Evolutionary conservation across 1,140 invertebrate species (phyloP).

Genomic region (Eupeodes corollae): DNA sequence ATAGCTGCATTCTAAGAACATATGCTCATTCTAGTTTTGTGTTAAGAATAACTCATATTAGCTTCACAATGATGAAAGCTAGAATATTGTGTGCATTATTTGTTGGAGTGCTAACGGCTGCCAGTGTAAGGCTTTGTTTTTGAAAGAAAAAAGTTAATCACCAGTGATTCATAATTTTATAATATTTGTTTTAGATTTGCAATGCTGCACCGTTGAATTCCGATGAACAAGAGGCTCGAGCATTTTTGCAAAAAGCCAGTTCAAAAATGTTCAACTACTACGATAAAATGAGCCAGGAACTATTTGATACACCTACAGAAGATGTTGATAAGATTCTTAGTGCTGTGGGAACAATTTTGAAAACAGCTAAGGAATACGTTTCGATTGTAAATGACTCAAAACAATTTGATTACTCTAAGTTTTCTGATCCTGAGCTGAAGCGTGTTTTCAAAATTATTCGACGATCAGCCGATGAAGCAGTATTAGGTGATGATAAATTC

Average conservation of each 20-base stretch:
- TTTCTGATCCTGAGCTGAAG: slow-evolving; percentile 14
- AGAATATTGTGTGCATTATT: too few species aligned
- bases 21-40: too few species aligned
- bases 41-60: too few species aligned
- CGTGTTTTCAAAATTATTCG: slow-evolving; percentile 21
- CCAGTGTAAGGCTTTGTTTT: too few species aligned
- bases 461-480: slow-evolving; percentile 22
- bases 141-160: too few species aligned
- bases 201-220: too few species aligned
- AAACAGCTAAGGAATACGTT: slow-evolving; percentile 27
- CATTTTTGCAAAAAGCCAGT: not conserved
- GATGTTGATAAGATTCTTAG: slow-evolving; percentile 25
- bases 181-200: too few species aligned
- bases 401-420: slow-evolving; percentile 12
- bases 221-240: not conserved
- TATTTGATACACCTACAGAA: not conserved
- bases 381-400: slow-evolving; percentile 23
- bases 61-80: too few species aligned
- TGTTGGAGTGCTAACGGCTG: too few species aligned
- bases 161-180: too few species aligned
- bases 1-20: too few species aligned
- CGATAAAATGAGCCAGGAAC: not conserved
- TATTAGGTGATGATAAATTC: slow-evolving; percentile 33
- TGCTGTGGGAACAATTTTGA: slow-evolving; percentile 24
- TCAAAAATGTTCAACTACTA: not conserved